phyloP scores from a whole-genome alignment of 2,888 invertebrate species.

The Agonopterix heracliana region DNA sequence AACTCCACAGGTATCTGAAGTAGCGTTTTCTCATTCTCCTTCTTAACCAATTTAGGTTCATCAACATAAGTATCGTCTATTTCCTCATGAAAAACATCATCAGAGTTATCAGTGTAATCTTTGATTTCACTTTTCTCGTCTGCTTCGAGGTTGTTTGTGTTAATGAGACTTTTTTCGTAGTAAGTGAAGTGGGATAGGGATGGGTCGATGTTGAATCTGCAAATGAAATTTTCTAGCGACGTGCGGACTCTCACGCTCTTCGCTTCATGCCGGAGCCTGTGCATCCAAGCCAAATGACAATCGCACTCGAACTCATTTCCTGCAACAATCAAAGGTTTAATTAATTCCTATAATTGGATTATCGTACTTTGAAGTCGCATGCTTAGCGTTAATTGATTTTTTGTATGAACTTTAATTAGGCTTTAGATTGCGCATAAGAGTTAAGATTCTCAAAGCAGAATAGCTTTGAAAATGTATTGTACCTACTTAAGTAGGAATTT shows the following conservation, averaged over 20 bases:
- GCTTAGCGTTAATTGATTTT: constrained; percentile 32
- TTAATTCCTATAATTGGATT: constrained; percentile 39
- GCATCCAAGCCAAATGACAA: constrained; percentile 89
- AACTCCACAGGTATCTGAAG: constrained; percentile 75
- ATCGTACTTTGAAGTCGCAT: constrained; percentile 24
- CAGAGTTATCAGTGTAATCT: constrained; percentile 52
- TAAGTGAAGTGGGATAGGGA: constrained; percentile 58
- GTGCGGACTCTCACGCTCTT: constrained; percentile 82
- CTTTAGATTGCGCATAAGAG: constrained; percentile 5
- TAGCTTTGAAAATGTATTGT: too few relatives aligned
- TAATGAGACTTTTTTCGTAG: constrained; percentile 55
- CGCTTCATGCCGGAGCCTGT: constrained; percentile 84
- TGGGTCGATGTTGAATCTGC: constrained; percentile 76
- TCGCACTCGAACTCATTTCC: constrained; percentile 90
- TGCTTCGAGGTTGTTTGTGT: constrained; percentile 52
- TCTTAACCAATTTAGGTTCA: constrained; percentile 50
- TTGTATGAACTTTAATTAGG: not conserved
- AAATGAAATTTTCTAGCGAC: constrained; percentile 83
- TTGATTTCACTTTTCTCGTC: constrained; percentile 54
- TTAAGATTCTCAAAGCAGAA: too few relatives aligned
- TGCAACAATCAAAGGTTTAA: constrained; percentile 70
- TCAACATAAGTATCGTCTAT: constrained; percentile 55
- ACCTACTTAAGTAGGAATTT: too few relatives aligned
- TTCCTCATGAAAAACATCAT: constrained; percentile 59
- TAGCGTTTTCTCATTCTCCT: constrained; percentile 63